Evolutionary conservation across 2,888 invertebrate species (phyloP).

Genomic region (Vesta saturnalis): DNA sequence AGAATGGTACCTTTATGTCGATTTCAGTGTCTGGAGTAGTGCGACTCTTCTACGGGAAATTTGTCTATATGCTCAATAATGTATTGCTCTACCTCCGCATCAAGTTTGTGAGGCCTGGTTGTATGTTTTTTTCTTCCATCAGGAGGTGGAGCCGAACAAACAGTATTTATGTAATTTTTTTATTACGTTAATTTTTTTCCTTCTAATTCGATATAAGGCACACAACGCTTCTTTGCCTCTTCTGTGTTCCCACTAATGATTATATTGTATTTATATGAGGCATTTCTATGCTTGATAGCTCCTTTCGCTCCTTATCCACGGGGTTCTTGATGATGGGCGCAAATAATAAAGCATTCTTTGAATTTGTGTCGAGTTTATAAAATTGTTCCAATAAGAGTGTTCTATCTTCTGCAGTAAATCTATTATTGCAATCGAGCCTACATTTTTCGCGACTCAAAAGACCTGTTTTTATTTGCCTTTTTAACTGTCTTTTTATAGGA

Average conservation of each 20-base stretch:
- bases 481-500: neutral
- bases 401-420: slow-evolving; percentile 2
- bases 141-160: neutral
- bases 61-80: neutral
- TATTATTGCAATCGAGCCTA: neutral
- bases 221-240: neutral
- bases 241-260: neutral
- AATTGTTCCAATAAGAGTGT: too few relatives aligned
- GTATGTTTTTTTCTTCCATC: neutral
- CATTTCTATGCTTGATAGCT: neutral
- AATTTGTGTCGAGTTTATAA: too few relatives aligned
- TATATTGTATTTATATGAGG: neutral
- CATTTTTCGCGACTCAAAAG: neutral
- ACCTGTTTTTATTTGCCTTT: neutral
- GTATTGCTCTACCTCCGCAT: neutral
- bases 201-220: neutral
- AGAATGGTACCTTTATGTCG: neutral
- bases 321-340: neutral
- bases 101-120: neutral
- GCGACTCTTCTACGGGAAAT: neutral
- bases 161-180: neutral
- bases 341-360: too few relatives aligned
- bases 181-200: neutral
- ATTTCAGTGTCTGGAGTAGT: neutral
- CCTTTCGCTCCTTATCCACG: neutral